phyloP scores from a whole-genome alignment of 1,140 invertebrate genomes.

The Aradophagus sp. region DNA sequence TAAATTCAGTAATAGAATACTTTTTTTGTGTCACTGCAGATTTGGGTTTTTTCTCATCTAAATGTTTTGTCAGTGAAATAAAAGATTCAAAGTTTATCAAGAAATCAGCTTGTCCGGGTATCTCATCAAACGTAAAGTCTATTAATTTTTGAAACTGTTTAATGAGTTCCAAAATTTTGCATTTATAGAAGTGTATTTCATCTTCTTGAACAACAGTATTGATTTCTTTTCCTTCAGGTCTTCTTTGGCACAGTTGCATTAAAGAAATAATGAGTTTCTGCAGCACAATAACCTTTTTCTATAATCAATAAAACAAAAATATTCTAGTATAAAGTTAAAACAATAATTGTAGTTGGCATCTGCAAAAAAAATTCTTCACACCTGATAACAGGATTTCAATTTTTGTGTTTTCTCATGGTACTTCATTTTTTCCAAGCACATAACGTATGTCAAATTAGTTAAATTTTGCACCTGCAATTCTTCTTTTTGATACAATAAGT shows the following conservation, averaged over 20 bases:
- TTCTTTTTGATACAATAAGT: conserved; percentile 58
- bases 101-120: conserved; percentile 72
- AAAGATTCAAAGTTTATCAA: conserved; percentile 68
- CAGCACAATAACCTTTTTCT: conserved; percentile 58
- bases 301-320: conserved; percentile 7
- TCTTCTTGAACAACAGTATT: conserved; percentile 34
- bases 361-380: no score
- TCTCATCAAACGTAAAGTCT: conserved; percentile 67
- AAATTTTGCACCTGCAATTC: conserved; percentile 70
- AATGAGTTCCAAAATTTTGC: conserved; percentile 64
- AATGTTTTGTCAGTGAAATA: conserved; percentile 61
- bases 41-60: conserved; percentile 11
- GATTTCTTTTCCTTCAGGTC: no score
- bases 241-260: conserved; percentile 43
- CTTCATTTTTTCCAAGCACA: conserved; percentile 69
- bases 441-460: conserved; percentile 66
- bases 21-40: conserved; percentile 2
- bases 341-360: no score
- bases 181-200: conserved; percentile 51
- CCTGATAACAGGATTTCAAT: conserved; percentile 61
- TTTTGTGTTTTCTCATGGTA: conserved; percentile 61
- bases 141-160: conserved; percentile 74
- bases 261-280: conserved; percentile 43
- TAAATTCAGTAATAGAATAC: conserved; percentile 11
- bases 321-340: no score